Evolutionary conservation across 2,888 invertebrate genomes (phyloP).

Genomic region (Hylaea fasciaria): DNA sequence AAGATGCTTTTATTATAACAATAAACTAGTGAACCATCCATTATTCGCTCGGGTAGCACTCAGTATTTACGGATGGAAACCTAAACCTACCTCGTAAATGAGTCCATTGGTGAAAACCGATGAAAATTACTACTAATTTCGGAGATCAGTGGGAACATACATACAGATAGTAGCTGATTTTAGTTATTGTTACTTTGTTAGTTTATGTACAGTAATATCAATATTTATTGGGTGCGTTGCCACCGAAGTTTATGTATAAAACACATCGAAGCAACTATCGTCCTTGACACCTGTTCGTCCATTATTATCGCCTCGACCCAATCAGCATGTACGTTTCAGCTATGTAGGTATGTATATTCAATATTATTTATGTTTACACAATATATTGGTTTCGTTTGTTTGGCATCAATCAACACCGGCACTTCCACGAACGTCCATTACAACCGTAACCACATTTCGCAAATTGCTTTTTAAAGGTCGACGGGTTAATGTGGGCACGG

Average conservation of each 20-base stretch:
- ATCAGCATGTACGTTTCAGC: conserved; percentile 10
- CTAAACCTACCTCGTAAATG: too few species aligned
- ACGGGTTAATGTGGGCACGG: conserved; percentile 32
- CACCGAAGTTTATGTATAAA: not conserved
- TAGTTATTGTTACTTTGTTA: too few species aligned
- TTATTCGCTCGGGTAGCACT: too few species aligned
- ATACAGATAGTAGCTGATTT: too few species aligned
- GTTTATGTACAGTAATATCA: not conserved
- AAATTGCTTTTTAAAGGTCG: conserved; percentile 49
- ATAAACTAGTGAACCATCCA: not conserved
- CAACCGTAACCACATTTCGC: conserved; percentile 43
- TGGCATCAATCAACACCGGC: conserved; percentile 53
- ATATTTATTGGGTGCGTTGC: too few species aligned
- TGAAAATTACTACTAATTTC: too few species aligned
- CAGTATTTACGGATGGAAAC: too few species aligned
- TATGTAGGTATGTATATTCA: conserved; percentile 21
- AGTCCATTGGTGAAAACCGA: too few species aligned
- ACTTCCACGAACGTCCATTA: conserved; percentile 51
- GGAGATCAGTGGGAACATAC: too few species aligned
- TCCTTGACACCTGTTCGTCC: conserved; percentile 18
- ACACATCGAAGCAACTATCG: not conserved
- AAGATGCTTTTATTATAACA: conserved; percentile 12
- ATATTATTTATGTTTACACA: too few species aligned
- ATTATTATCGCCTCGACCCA: conserved; percentile 23
- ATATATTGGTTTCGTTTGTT: conserved; percentile 50